Evolutionary conservation across 2,113 vertebrate genomes (phyloP).

Genomic region (Mormyrus iriodes): DNA sequence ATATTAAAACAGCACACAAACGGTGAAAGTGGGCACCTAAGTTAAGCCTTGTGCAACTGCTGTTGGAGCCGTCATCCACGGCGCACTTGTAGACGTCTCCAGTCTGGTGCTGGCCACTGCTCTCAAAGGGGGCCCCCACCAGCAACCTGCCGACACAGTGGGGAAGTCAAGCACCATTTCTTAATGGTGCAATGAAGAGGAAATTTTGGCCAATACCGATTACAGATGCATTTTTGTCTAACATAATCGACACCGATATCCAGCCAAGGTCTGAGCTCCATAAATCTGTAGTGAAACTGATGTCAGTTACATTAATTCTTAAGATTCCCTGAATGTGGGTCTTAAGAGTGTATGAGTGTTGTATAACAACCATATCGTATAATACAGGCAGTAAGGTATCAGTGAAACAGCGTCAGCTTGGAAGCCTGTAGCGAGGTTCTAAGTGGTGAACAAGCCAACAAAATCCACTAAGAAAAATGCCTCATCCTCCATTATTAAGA

Average conservation of each 20-base stretch:
- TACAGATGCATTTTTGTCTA: no score
- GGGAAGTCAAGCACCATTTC: background rate
- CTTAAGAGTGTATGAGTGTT: no score
- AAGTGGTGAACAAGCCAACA: background rate
- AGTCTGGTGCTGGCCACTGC: constrained; percentile 82
- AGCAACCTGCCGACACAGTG: constrained; percentile 70
- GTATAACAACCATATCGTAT: background rate
- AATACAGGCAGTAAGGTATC: background rate
- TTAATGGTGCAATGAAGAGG: background rate
- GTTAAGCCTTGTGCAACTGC: constrained; percentile 87
- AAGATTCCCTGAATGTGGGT: background rate
- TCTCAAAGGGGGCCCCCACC: constrained; percentile 88
- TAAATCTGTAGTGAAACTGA: background rate
- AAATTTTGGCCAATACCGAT: background rate
- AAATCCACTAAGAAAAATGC: no score
- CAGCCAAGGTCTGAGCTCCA: background rate
- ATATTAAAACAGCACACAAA: background rate
- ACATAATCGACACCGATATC: background rate
- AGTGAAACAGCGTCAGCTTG: background rate
- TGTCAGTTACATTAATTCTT: background rate
- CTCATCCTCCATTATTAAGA: background rate
- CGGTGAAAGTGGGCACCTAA: constrained; percentile 60
- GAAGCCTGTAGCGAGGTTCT: background rate
- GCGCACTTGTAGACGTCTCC: constrained; percentile 94
- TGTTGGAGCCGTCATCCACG: constrained; percentile 58